These are phyloP conservation scores for Lepidurus arcticus DNA, from an alignment of 1,140 invertebrate species.

Conservation along the genomic window DNA sequence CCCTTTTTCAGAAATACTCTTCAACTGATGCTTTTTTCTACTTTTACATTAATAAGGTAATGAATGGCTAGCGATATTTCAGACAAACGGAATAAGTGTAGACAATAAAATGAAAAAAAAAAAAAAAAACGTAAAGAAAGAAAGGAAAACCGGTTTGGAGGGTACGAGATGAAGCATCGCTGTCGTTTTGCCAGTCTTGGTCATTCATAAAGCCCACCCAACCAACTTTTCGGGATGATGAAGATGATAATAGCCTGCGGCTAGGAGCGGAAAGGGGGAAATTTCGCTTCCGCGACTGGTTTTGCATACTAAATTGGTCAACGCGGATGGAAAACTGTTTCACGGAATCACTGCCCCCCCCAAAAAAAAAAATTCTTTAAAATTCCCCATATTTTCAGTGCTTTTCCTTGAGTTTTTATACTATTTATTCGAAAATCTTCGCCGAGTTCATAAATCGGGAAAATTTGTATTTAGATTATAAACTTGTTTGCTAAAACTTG, in stretches of 20 bases:
- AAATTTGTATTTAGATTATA: not conserved
- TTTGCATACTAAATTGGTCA: not conserved
- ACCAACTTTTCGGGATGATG: not conserved
- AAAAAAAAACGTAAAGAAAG: not conserved
- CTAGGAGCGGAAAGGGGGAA: not conserved
- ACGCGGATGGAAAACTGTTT: not conserved
- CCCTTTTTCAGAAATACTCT: too few relatives aligned
- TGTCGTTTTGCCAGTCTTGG: slow-evolving; percentile 1
- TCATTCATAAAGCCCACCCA: slow-evolving; percentile 18
- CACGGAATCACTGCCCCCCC: not conserved
- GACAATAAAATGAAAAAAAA: not conserved
- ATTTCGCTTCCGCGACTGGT: not conserved
- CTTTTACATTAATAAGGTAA: not conserved
- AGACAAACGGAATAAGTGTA: not conserved
- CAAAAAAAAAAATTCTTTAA: too few relatives aligned
- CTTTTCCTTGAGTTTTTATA: not conserved
- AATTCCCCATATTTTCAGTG: not conserved
- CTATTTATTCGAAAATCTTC: not conserved
- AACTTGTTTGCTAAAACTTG: not conserved
- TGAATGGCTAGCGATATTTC: not conserved
- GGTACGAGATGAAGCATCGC: slow-evolving; percentile 1
- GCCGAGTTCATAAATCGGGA: not conserved
- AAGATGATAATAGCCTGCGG: not conserved
- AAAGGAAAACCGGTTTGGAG: not conserved
- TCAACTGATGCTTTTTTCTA: too few relatives aligned